Evolutionary conservation across 2,888 invertebrate species (phyloP), one percentile per base, ranked within the genome.

Genomic region (Chorisops tibialis): DNA sequence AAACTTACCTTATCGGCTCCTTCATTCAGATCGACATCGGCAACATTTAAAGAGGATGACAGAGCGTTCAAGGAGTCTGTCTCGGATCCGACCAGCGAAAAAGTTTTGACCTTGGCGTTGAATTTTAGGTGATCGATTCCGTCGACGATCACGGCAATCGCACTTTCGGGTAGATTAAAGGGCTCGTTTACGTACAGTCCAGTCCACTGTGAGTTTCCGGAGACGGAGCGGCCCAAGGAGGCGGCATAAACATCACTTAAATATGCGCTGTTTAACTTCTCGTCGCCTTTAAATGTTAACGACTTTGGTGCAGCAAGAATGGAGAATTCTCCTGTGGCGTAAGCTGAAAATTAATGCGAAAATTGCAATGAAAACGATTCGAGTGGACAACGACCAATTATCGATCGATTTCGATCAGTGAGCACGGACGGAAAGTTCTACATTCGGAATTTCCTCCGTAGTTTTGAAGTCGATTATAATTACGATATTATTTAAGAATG

Each of bases 171-270:
- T 50, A 87, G 81, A 63, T 82, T 79, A 69, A 92, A 91, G 1
- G 90, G 90, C 78, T 89, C 83, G 4, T 75, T 77, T 41, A 91
- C 82, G 60, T 79, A 81, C 67, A 92, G 74, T 12, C 88, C 89
- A 68, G 81, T 78, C 89, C 91, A 91, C 67, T 83, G 80, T 12
- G 84, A 82, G 70, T 82, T 83, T 82, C 86, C 84, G 74, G 85
- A 84, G n/a, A 86, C 85, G 11, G 89, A 85, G 67, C 87, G 83
- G 50, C 91, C 91, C 65, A 89, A 79, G 54, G 85, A 78, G 61
- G 87, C 87, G n/a, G 86, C 84, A 66, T 86, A 83, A 5, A 91
- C 82, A 74, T 91, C 91, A 2, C 89, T 74, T 3, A 84, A 76
- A 70, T 85, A 87, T 70, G 87, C 85, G 61, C 82, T 81, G 37